Evolutionary conservation across 2,113 vertebrate species (phyloP).

Genomic region (Tyto alba): DNA sequence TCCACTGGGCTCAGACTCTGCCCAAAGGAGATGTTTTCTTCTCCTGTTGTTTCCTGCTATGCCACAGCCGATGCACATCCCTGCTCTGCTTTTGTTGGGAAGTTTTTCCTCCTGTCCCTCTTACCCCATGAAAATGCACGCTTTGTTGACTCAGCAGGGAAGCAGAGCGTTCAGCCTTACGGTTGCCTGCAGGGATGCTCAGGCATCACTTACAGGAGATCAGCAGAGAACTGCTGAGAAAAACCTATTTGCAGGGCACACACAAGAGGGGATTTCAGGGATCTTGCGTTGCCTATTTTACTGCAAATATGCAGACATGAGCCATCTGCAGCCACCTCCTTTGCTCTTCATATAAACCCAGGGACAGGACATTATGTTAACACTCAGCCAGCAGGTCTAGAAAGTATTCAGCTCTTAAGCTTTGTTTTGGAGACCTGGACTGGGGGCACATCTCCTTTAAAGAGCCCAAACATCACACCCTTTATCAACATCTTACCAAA

Average conservation of each 20-base stretch:
- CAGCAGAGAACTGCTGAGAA: not conserved
- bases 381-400: not conserved
- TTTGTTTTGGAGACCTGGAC: not conserved
- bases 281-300: not conserved
- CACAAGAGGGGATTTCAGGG: not conserved
- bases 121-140: not conserved
- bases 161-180: not conserved
- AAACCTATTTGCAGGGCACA: not conserved
- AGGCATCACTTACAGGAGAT: fast-evolving
- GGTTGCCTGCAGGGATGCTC: not conserved
- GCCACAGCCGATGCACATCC: not conserved
- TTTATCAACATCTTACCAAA: not conserved
- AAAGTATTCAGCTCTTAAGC: not conserved
- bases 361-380: not conserved
- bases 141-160: not conserved
- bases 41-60: not conserved
- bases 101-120: not conserved
- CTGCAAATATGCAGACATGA: not conserved
- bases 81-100: not conserved
- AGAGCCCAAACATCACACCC: not conserved
- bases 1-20: not conserved
- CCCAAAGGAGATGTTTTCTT: not conserved
- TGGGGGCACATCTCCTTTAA: not conserved
- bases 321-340: not conserved
- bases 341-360: not conserved